A percentile compares a stretch with the other conserved stretches of the same genome.
These are phyloP conservation scores for Pandemis heparana DNA, from an alignment of 2,888 invertebrate species.

Conservation along the genomic window DNA sequence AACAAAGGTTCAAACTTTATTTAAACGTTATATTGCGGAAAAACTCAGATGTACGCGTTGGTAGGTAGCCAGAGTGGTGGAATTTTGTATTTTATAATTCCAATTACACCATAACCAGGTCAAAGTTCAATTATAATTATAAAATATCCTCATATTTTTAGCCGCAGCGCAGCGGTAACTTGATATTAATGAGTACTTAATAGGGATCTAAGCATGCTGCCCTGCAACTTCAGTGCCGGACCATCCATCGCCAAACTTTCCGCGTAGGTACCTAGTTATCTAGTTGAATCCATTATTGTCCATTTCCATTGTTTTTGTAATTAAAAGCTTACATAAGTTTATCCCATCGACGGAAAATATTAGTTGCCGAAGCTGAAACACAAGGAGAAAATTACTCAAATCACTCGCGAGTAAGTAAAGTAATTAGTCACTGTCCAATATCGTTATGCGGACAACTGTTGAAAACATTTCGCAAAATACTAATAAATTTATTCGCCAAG, in stretches of 20 bases:
- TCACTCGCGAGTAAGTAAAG: conserved; percentile 1
- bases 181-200: not conserved
- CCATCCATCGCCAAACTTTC: too few relatives aligned
- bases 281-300: not conserved
- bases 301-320: not conserved
- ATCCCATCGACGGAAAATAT: not conserved
- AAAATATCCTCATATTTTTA: not conserved
- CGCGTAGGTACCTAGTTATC: not conserved
- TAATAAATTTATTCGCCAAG: not conserved
- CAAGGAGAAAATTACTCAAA: not conserved
- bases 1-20: too few relatives aligned
- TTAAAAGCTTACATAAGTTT: not conserved
- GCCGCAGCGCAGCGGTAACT: conserved; percentile 4
- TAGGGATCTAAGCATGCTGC: too few relatives aligned
- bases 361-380: not conserved
- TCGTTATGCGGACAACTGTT: not conserved
- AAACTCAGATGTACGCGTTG: not conserved
- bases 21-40: not conserved
- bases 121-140: not conserved
- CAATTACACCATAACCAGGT: not conserved
- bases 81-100: not conserved
- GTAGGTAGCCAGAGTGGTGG: not conserved
- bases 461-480: not conserved
- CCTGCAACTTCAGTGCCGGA: too few relatives aligned
- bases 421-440: not conserved